Evolutionary conservation across 2,797 vertebrate species (phyloP), one percentile per base, ranked within the genome.

Genomic region (Chrysocyon brachyurus): DNA sequence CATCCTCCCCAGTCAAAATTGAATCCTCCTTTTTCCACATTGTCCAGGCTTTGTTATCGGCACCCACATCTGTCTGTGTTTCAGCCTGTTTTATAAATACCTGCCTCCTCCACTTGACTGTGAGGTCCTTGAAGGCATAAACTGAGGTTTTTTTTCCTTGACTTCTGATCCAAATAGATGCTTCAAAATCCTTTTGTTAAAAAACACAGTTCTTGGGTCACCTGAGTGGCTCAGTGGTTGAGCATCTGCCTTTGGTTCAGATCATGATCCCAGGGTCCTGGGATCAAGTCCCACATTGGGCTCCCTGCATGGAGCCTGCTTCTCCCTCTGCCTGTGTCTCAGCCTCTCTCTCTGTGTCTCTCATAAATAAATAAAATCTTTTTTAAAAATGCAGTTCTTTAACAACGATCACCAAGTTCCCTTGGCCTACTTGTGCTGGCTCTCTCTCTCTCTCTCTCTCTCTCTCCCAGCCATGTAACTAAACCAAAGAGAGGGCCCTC

Each of bases 171-270:
- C 56, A 93, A 36, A 28, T 24, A 78, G 91, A 73, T 33, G 46
- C 86, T 87, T 82, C 33, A 92, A 94, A 96, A 33, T 49, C 16
- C 12, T 89, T 92, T 94, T 54, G 22, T 89, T 87, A 61, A 85
- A 97, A 92, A 87, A 79, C 49, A 19, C 28, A 66, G 52, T 85
- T 49, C 24, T 49, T 70, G 40, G 40, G 40, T 46, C 7, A 46
- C 40, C 40, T 46, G 40, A 46, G 40, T 46, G 40, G 40, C 40
- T 46, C 40, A 46, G 40, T 8, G 40, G 40, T 46, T 46, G 40
- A 46, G 40, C 40, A 46, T 46, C 40, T 46, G 40, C 40, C 7
- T 46, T 46, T 46, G 40, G 40, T 46, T 46, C 40, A 46, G 40
- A 7, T 46, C 40, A 46, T 46, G 40, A 46, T 46, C 40, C 40